A percentile compares a stretch with the other conserved stretches of the same genome.
Conservation (phyloP, 2,888 invertebrate species). For the Sarcophaga variegata region DNA sequence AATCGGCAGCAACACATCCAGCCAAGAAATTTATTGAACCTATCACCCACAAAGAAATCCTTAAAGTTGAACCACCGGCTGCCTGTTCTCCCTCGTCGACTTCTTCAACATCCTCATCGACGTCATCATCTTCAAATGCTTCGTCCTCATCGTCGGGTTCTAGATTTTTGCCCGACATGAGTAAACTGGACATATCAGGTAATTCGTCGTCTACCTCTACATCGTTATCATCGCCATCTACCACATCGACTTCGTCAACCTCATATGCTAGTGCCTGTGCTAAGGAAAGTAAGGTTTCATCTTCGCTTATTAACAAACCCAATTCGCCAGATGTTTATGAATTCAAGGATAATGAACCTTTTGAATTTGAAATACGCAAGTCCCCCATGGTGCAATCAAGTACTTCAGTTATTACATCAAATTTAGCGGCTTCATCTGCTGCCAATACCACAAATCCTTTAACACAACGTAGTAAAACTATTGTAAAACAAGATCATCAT, state of each 20-base stretch:
- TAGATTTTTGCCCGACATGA: conserved; percentile 76
- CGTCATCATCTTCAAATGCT: conserved; percentile 73
- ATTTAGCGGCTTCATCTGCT: conserved; percentile 30
- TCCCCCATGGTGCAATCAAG: conserved; percentile 70
- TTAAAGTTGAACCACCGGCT: conserved; percentile 76
- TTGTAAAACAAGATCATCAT: conserved; percentile 56
- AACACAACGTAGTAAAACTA: conserved; percentile 41
- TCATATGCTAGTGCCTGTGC: conserved; percentile 54
- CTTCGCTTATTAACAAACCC: conserved; percentile 60
- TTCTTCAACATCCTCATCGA: conserved; percentile 77
- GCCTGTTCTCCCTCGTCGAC: conserved; percentile 75
- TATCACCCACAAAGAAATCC: conserved; percentile 73
- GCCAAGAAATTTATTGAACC: conserved; percentile 75
- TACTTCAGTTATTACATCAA: conserved; percentile 54
- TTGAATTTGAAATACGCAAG: conserved; percentile 89
- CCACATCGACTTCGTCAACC: conserved; percentile 62
- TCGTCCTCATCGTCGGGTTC: conserved; percentile 73
- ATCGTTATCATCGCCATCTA: conserved; percentile 62
- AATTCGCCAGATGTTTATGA: conserved; percentile 88
- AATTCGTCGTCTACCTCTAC: conserved; percentile 67
- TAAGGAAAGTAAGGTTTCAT: conserved; percentile 52
- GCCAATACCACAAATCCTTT: background rate
- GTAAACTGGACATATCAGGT: conserved; percentile 78
- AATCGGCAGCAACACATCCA: conserved; percentile 39
- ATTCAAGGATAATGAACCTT: conserved; percentile 94